Conservation (phyloP, 37 sponge, comb jelly and placozoan genomes). For the Haliclona indistincta region DNA sequence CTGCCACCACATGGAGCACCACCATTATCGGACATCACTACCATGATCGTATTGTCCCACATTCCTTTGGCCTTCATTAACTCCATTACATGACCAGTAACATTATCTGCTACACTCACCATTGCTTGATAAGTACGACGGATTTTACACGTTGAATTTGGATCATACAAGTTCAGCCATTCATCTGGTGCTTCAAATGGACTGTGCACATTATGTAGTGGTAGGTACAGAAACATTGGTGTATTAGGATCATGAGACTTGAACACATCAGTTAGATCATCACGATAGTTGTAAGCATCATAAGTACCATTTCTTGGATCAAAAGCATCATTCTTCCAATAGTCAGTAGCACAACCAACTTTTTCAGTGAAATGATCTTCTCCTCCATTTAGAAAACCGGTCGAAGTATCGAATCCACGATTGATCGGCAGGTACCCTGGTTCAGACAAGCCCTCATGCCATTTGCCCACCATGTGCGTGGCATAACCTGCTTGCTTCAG, state of each 20-base stretch:
- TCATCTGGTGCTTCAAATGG: slow-evolving; percentile 50
- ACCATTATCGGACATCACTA: slow-evolving; percentile 58
- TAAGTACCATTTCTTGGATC: slow-evolving; percentile 34
- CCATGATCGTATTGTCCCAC: slow-evolving; percentile 67
- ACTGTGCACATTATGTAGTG: slow-evolving; percentile 50
- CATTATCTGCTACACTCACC: too few relatives aligned
- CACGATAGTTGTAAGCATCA: slow-evolving; percentile 9
- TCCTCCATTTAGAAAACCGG: slow-evolving; percentile 41
- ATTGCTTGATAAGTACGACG: too few relatives aligned
- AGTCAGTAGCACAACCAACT: slow-evolving; percentile 21
- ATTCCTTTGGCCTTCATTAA: slow-evolving; percentile 38
- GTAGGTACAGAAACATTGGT: slow-evolving; percentile 57
- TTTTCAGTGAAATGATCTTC: slow-evolving; percentile 47
- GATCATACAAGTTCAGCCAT: slow-evolving; percentile 7
- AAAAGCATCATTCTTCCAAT: slow-evolving; percentile 9
- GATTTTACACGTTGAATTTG: neutral
- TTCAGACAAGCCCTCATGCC: too few relatives aligned
- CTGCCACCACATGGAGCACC: slow-evolving; percentile 44
- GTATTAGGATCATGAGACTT: slow-evolving; percentile 19
- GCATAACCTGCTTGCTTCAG: slow-evolving; percentile 36
- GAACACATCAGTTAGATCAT: slow-evolving; percentile 27
- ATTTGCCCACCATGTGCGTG: too few relatives aligned
- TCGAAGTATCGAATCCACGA: slow-evolving; percentile 38
- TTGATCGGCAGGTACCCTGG: too few relatives aligned
- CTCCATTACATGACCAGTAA: slow-evolving; percentile 38